These are phyloP conservation scores for Carlito syrichta DNA, from an alignment of 2,113 vertebrate genomes.

Conservation along the genomic window DNA sequence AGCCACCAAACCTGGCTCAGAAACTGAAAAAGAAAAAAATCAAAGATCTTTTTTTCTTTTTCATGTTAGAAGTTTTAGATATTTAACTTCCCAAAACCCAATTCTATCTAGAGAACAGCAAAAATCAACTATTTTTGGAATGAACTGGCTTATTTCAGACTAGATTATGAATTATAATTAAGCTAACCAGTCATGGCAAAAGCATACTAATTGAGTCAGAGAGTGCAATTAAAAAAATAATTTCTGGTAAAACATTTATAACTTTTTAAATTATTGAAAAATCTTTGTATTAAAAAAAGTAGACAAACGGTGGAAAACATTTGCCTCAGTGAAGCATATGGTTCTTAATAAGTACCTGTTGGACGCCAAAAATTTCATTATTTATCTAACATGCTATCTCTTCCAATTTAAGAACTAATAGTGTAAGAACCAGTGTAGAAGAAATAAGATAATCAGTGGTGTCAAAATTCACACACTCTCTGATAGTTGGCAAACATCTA, in stretches of 20 bases:
- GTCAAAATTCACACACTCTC: neutral
- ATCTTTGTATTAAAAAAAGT: neutral
- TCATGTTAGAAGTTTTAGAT: neutral
- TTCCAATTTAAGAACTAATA: neutral
- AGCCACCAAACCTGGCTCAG: no score
- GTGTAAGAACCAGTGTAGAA: no score
- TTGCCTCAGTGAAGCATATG: neutral
- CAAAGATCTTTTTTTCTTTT: neutral
- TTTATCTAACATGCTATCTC: neutral
- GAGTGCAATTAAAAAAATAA: neutral
- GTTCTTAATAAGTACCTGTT: neutral
- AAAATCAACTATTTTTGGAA: neutral
- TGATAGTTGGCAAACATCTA: neutral
- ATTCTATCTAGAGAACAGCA: neutral
- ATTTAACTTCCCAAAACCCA: neutral
- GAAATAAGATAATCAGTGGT: neutral
- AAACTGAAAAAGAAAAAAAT: no score
- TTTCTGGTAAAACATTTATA: neutral
- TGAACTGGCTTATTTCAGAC: neutral
- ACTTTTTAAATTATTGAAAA: neutral
- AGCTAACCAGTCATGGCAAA: neutral
- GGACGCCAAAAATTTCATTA: neutral
- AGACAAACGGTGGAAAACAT: neutral
- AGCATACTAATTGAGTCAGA: neutral
- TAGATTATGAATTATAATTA: neutral